A percentile compares a stretch with the other conserved stretches of the same genome.
Evolutionary conservation across 2,113 vertebrate genomes (phyloP).

Genomic region (Gila orcuttii): DNA sequence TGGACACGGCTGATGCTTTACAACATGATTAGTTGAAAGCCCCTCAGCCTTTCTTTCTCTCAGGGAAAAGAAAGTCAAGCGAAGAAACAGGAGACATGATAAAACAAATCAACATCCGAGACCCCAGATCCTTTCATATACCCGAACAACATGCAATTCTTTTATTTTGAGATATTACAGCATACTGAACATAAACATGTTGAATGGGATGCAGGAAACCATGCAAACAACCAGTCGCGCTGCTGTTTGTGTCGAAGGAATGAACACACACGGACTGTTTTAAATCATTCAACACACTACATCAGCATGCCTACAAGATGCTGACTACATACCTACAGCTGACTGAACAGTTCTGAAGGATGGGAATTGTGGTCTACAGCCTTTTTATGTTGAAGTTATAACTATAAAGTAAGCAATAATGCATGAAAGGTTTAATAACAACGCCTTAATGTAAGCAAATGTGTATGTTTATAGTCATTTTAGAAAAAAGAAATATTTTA

Average conservation of each 20-base stretch:
- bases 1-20: conserved; percentile 34
- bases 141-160: neutral
- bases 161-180: neutral
- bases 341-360: neutral
- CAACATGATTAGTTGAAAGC: conserved; percentile 22
- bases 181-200: neutral
- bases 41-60: conserved; percentile 34
- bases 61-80: conserved; percentile 3
- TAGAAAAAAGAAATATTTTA: neutral
- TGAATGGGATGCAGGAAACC: conserved; percentile 16
- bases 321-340: neutral
- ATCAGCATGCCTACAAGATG: neutral
- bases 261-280: neutral
- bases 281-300: conserved; percentile 13
- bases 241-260: neutral
- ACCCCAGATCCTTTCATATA: neutral
- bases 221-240: neutral
- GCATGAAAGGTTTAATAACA: conserved; percentile 13
- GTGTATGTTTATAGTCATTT: conserved; percentile 14
- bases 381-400: neutral
- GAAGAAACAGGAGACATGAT: conserved; percentile 2
- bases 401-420: conserved; percentile 35
- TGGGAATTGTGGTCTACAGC: neutral
- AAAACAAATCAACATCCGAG: conserved; percentile 2
- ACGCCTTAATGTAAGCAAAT: conserved; percentile 17